Conservation (phyloP, 2,888 invertebrate species). For the Schizaphis graminum region DNA sequence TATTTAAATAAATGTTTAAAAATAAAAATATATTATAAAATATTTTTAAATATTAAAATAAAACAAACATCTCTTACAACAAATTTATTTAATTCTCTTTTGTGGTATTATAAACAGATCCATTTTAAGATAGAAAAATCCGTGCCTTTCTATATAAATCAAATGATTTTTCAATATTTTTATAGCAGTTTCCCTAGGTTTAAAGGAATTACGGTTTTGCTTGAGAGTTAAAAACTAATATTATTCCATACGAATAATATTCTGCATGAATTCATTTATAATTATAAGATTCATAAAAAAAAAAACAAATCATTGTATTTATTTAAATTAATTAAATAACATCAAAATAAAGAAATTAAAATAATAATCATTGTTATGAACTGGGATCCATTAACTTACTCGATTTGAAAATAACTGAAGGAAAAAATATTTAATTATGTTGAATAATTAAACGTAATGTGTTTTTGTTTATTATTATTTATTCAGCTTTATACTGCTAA, state of each 20-base stretch:
- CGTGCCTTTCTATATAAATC: neutral
- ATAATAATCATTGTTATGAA: neutral
- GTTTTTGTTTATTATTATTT: constrained; percentile 7
- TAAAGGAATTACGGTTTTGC: neutral
- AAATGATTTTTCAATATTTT: neutral
- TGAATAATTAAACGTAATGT: constrained; percentile 1
- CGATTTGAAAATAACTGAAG: neutral
- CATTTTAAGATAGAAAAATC: no score
- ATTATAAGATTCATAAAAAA: neutral
- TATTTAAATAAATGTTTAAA: neutral
- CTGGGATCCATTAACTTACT: neutral
- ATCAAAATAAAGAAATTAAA: neutral
- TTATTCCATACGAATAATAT: neutral
- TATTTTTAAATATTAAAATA: neutral
- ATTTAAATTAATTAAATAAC: constrained; percentile 11
- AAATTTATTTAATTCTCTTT: no score
- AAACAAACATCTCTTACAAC: neutral
- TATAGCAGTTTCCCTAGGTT: neutral
- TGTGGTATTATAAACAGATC: no score
- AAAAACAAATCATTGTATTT: neutral
- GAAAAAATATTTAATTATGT: neutral
- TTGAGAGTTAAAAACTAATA: neutral
- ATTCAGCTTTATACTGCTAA: neutral
- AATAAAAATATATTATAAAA: neutral
- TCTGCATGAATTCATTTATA: neutral